Conservation (phyloP, 1,140 invertebrate genomes). For the Mactra quadrangularis region DNA sequence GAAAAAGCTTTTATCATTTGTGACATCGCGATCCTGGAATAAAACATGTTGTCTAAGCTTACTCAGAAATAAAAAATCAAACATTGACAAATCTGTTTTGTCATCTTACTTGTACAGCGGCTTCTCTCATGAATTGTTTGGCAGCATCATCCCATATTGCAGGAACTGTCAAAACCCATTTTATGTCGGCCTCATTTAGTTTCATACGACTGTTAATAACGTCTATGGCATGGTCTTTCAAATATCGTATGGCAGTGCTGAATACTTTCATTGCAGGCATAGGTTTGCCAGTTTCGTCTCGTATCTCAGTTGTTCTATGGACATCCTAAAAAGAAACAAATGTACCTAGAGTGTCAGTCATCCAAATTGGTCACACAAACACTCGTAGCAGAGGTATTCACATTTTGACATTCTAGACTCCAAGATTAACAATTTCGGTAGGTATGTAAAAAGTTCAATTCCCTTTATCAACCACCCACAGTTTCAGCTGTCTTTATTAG, state of each 20-base stretch:
- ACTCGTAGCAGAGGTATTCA: neutral
- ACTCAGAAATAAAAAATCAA: no score
- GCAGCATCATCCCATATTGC: slow-evolving; percentile 55
- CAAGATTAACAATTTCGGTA: neutral
- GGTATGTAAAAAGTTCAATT: no score
- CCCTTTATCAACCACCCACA: no score
- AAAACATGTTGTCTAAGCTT: no score
- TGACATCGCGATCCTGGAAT: no score
- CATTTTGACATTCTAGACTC: neutral
- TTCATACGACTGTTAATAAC: neutral
- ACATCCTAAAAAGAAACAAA: slow-evolving; percentile 1
- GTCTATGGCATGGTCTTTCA: slow-evolving; percentile 15
- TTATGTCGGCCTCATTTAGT: slow-evolving; percentile 27
- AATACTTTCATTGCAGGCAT: slow-evolving; percentile 39
- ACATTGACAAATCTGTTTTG: no score
- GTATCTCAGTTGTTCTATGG: slow-evolving; percentile 15
- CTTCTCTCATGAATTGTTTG: slow-evolving; percentile 64
- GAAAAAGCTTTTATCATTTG: no score
- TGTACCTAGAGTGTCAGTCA: no score
- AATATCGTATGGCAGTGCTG: slow-evolving; percentile 1
- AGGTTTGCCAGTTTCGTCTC: slow-evolving; percentile 12
- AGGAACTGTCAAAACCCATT: slow-evolving; percentile 50
- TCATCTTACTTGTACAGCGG: slow-evolving; percentile 61
- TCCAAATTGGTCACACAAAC: neutral
- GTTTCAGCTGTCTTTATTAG: no score